These are phyloP conservation scores for Taurulus bubalis DNA, from an alignment of 2,113 vertebrate species.

Conservation along the genomic window DNA sequence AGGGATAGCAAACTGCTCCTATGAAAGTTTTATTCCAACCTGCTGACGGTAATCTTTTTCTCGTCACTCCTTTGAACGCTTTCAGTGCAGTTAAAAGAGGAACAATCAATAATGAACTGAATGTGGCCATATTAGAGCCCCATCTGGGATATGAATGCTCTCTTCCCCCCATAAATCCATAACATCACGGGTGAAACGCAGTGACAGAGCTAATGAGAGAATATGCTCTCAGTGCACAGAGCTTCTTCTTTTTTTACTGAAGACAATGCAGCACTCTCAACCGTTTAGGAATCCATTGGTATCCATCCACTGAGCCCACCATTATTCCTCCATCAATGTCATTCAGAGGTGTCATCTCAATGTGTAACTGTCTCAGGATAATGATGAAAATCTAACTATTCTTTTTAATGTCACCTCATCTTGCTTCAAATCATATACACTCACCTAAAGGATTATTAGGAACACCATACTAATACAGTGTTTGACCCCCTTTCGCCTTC, in stretches of 20 bases:
- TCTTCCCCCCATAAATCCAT: constrained; percentile 72
- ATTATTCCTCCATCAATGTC: constrained; percentile 54
- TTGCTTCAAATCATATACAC: constrained; percentile 9
- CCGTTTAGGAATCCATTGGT: constrained; percentile 45
- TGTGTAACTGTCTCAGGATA: constrained; percentile 37
- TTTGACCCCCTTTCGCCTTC: too few species aligned
- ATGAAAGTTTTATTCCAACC: constrained; percentile 74
- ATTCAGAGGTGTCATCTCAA: constrained; percentile 45
- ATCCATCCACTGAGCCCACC: constrained; percentile 37
- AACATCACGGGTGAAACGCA: constrained; percentile 66
- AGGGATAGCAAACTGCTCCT: constrained; percentile 57
- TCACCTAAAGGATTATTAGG: too few species aligned
- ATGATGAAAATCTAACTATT: constrained; percentile 33
- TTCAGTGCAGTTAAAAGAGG: constrained; percentile 72
- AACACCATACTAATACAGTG: too few species aligned
- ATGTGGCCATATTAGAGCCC: constrained; percentile 74
- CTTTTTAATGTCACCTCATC: constrained; percentile 27
- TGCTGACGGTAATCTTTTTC: constrained; percentile 67
- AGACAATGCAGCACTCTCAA: constrained; percentile 53
- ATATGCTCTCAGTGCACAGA: constrained; percentile 32
- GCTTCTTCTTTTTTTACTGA: constrained; percentile 21
- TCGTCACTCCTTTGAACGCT: constrained; percentile 67
- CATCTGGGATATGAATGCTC: constrained; percentile 70
- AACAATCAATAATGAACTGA: constrained; percentile 80
- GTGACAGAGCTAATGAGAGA: constrained; percentile 53